Conservation (phyloP, 2,113 vertebrate species). For the Chaetodon trifascialis region DNA sequence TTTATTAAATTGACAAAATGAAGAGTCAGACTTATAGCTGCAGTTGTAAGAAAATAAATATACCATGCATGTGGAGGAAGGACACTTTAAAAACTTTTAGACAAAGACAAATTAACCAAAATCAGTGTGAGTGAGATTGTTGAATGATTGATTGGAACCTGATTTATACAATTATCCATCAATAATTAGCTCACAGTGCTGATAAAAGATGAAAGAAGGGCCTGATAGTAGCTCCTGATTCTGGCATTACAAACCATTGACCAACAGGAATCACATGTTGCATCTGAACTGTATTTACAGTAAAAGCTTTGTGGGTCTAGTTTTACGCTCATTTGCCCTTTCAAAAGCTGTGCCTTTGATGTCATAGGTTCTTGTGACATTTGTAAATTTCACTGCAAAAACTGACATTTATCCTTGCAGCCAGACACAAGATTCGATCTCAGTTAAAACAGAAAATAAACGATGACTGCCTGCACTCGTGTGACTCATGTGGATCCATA, state of each 20-base stretch:
- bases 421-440: background rate
- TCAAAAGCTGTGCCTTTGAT: constrained; percentile 2
- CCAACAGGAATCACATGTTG: constrained; percentile 2
- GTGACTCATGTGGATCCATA: background rate
- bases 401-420: constrained; percentile 58
- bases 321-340: constrained; percentile 26
- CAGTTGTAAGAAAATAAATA: no score
- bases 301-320: background rate
- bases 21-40: no score
- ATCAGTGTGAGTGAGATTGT: background rate
- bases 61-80: background rate
- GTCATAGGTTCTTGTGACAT: constrained; percentile 39
- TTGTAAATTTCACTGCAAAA: constrained; percentile 52
- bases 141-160: background rate
- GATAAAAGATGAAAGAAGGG: background rate
- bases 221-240: background rate
- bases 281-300: background rate
- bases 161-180: constrained; percentile 18
- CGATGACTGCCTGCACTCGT: background rate
- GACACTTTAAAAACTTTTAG: background rate
- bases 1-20: background rate
- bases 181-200: constrained; percentile 8
- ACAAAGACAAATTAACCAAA: no score
- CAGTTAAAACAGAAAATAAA: background rate
- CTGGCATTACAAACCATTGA: background rate